A percentile compares a stretch with the other conserved stretches of the same genome.
Evolutionary conservation across 2,797 vertebrate genomes (phyloP).

Genomic region (Sebastes matsubarae): DNA sequence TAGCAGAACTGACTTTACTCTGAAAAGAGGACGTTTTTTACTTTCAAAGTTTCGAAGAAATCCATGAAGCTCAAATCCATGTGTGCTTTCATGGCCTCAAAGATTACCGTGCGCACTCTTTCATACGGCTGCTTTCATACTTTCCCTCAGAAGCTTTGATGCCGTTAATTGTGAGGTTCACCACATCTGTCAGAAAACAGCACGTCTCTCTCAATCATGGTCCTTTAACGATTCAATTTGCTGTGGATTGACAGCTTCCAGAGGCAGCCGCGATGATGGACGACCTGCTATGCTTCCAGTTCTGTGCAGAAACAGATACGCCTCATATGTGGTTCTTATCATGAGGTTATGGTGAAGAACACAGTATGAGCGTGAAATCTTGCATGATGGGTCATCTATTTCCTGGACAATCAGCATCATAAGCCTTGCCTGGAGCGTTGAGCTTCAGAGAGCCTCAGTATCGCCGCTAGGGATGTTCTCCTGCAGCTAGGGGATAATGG

Average conservation of each 20-base stretch:
- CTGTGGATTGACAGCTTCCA: conserved; percentile 33
- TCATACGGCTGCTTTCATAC: background rate
- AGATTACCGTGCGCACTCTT: background rate
- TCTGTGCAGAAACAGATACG: conserved; percentile 4
- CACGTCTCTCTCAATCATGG: conserved; percentile 39
- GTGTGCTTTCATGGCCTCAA: background rate
- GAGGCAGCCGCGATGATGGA: conserved; percentile 17
- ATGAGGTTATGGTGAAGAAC: background rate
- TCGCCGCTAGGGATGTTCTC: conserved; percentile 16
- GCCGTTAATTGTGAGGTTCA: conserved; percentile 13
- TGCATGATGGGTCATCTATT: conserved; percentile 19
- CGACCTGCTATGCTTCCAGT: conserved; percentile 9
- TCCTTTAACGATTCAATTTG: conserved; percentile 39
- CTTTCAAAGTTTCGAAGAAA: background rate
- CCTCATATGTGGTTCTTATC: conserved; percentile 3
- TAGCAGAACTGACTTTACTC: background rate
- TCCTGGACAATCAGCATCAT: conserved; percentile 34
- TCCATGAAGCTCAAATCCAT: background rate
- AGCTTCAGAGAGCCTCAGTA: conserved; percentile 25
- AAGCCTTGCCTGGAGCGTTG: conserved; percentile 30
- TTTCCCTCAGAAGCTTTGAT: conserved; percentile 1
- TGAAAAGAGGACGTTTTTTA: background rate
- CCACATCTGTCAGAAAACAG: conserved; percentile 17
- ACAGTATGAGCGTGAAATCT: conserved; percentile 4
- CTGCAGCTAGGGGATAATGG: conserved; percentile 33